Evolutionary conservation across 2,113 vertebrate species (phyloP).

Genomic region (Himantopus leucocephalus): DNA sequence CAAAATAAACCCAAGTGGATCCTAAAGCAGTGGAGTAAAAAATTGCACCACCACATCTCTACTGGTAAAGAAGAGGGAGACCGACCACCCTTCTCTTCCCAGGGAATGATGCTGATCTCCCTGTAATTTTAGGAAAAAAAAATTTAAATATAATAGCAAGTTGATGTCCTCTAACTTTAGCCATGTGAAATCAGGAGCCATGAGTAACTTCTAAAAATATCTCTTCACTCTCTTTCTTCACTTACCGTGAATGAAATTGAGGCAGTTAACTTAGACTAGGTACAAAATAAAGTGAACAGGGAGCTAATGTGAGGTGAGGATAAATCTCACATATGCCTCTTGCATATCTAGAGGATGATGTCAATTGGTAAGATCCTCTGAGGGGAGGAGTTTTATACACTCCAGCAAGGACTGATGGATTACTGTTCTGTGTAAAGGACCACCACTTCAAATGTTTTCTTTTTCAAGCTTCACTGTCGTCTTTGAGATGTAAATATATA

Average conservation of each 20-base stretch:
- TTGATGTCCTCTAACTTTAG: not conserved
- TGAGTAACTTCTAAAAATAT: not conserved
- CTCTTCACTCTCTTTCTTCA: not conserved
- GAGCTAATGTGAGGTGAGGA: not conserved
- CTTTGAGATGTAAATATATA: not conserved
- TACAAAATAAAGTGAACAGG: not conserved
- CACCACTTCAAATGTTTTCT: not conserved
- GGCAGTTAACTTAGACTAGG: not conserved
- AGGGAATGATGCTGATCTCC: not conserved
- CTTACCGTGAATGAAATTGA: not conserved
- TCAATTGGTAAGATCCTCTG: not conserved
- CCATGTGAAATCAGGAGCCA: not conserved
- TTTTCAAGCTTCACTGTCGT: not conserved
- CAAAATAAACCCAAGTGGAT: not conserved
- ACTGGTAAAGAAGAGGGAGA: not conserved
- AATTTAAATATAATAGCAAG: not conserved
- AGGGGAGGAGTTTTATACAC: not conserved
- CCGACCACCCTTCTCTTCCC: no score
- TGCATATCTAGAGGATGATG: not conserved
- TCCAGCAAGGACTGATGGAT: not conserved
- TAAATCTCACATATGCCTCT: not conserved
- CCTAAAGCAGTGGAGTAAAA: not conserved
- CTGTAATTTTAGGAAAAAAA: not conserved
- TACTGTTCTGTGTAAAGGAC: not conserved
- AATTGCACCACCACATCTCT: not conserved